Conservation (phyloP, 2,797 vertebrate species). For the Cuniculus paca region DNA sequence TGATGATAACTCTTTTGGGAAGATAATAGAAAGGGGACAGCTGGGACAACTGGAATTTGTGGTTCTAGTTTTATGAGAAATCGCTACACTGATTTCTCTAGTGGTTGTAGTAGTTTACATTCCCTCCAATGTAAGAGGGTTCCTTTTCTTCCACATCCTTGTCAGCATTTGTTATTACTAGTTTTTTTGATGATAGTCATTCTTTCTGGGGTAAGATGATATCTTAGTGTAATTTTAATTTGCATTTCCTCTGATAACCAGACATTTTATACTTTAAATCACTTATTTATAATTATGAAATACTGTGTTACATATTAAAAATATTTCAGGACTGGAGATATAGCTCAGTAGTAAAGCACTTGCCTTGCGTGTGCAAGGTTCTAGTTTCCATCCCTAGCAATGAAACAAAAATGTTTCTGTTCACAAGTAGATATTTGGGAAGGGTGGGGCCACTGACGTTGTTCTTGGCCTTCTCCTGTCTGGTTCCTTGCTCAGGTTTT, state of each 20-base stretch:
- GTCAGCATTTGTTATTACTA: not conserved
- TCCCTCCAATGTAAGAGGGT: not conserved
- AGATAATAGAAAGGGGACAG: not conserved
- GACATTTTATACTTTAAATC: constrained; percentile 15
- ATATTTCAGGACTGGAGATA: not conserved
- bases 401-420: constrained; percentile 21
- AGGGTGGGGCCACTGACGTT: not conserved
- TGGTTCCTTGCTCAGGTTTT: not conserved
- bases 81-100: not conserved
- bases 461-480: not conserved
- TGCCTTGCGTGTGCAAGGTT: not conserved
- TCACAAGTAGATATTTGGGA: not conserved
- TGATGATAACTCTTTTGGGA: not conserved
- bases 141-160: not conserved
- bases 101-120: not conserved
- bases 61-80: not conserved
- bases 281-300: constrained; percentile 59
- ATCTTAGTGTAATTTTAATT: not conserved
- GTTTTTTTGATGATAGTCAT: not conserved
- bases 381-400: not conserved
- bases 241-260: not conserved
- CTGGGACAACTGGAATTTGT: not conserved
- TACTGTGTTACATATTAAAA: not conserved
- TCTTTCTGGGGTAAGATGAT: not conserved
- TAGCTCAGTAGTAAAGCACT: not conserved